phyloP scores from a whole-genome alignment of 1,140 invertebrate genomes.

The Drosophila navojoa region DNA sequence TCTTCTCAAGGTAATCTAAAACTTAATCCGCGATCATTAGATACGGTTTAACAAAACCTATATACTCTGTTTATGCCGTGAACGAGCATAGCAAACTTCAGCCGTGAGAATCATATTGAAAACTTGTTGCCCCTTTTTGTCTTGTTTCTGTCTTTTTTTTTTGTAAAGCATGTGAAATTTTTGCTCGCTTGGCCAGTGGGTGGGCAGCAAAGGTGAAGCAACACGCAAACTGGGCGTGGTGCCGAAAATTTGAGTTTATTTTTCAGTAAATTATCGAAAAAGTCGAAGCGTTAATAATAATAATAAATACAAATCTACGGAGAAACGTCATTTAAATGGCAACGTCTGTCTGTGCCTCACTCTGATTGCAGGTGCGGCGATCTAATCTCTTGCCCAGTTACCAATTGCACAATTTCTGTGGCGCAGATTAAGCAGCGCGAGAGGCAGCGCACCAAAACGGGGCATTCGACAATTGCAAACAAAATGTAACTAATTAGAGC shows the following conservation, averaged over 20 bases:
- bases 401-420: constrained; percentile 24
- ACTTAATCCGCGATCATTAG: too few relatives aligned
- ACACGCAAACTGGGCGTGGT: constrained; percentile 33
- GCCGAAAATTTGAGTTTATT: background rate
- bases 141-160: constrained; percentile 2
- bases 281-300: constrained; percentile 15
- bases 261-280: constrained; percentile 30
- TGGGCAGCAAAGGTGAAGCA: constrained; percentile 38
- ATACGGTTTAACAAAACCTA: too few relatives aligned
- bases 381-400: constrained; percentile 29
- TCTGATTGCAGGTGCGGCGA: constrained; percentile 35
- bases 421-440: constrained; percentile 15
- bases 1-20: background rate
- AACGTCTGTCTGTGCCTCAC: background rate
- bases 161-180: constrained; percentile 62
- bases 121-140: constrained; percentile 41
- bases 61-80: too few relatives aligned
- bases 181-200: constrained; percentile 29
- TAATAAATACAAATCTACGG: constrained; percentile 12
- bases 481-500: constrained; percentile 36
- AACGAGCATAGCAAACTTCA: constrained; percentile 4
- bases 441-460: constrained; percentile 1
- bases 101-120: constrained; percentile 79
- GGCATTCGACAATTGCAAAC: constrained; percentile 6
- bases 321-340: constrained; percentile 33